These are phyloP conservation scores for Panulirus ornatus DNA, from an alignment of 1,140 invertebrate species.

Conservation along the genomic window DNA sequence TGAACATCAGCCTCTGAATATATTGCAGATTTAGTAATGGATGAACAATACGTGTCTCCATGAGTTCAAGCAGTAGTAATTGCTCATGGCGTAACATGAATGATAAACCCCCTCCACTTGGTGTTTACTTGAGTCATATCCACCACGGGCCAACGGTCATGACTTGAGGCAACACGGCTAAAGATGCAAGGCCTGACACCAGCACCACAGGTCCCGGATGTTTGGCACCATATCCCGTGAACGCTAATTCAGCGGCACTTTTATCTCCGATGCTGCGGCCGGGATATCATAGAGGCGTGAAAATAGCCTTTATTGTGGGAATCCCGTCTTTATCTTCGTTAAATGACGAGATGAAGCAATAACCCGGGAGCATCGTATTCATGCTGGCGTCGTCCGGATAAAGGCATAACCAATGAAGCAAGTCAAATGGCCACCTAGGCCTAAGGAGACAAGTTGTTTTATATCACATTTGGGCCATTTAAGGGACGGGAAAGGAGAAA, in stretches of 20 bases:
- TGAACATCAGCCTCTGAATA: too few relatives aligned
- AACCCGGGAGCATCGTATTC: conserved; percentile 70
- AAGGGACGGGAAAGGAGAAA: conserved; percentile 21
- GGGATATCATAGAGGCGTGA: conserved; percentile 45
- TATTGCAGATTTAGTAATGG: too few relatives aligned
- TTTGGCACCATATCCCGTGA: too few relatives aligned
- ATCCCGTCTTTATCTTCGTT: conserved; percentile 61
- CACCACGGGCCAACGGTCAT: too few relatives aligned
- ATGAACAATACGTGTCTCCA: too few relatives aligned
- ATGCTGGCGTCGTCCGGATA: conserved; percentile 56
- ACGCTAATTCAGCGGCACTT: too few relatives aligned
- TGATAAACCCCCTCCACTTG: too few relatives aligned
- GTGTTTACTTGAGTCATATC: too few relatives aligned
- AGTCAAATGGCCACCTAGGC: conserved; percentile 68
- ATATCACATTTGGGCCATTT: conserved; percentile 71
- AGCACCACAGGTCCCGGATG: neutral
- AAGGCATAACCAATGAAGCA: conserved; percentile 69
- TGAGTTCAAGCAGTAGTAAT: too few relatives aligned
- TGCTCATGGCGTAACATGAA: too few relatives aligned
- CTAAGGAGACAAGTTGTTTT: conserved; percentile 71
- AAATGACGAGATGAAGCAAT: conserved; percentile 67
- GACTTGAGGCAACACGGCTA: too few relatives aligned
- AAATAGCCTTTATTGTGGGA: conserved; percentile 70
- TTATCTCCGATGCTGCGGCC: neutral
- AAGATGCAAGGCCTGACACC: too few relatives aligned